Evolutionary conservation across 2,797 vertebrate species (phyloP).

Genomic region (Paguma larvata): DNA sequence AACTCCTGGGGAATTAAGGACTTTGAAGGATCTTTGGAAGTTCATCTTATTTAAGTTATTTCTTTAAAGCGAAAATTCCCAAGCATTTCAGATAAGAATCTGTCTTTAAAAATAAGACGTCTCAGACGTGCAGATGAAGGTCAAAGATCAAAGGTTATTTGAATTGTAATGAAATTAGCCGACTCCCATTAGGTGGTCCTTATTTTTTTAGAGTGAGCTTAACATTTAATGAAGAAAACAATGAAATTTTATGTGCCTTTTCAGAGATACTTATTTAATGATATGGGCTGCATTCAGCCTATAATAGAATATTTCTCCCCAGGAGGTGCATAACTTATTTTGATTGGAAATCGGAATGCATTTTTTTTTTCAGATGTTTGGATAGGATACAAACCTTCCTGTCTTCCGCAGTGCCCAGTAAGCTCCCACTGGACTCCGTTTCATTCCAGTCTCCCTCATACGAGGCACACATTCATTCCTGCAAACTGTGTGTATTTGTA

Average conservation of each 20-base stretch:
- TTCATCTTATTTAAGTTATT: neutral
- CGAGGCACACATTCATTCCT: conserved; percentile 8
- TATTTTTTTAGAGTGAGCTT: conserved; percentile 75
- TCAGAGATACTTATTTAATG: conserved; percentile 40
- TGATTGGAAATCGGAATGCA: neutral
- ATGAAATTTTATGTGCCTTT: neutral
- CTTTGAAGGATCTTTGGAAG: conserved; percentile 20
- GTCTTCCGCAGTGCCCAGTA: neutral
- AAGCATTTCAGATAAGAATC: neutral
- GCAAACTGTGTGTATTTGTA: neutral
- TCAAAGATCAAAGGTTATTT: conserved; percentile 68
- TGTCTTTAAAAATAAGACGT: conserved; percentile 34
- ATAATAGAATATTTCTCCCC: neutral
- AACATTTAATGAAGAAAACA: conserved; percentile 33
- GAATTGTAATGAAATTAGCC: conserved; percentile 68
- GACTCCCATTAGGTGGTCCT: conserved; percentile 80
- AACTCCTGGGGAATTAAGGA: neutral
- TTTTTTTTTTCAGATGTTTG: conserved; percentile 4
- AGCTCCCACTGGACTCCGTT: neutral
- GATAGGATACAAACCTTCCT: neutral
- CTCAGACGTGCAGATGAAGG: neutral
- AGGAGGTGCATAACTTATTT: conserved; percentile 41
- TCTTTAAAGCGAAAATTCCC: conserved; percentile 7
- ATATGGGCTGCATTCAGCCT: neutral
- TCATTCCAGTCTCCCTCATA: neutral